Evolutionary conservation across 2,797 vertebrate species (phyloP), one percentile per base, ranked within the genome.

Genomic region (Schizopygopsis pylzovi): DNA sequence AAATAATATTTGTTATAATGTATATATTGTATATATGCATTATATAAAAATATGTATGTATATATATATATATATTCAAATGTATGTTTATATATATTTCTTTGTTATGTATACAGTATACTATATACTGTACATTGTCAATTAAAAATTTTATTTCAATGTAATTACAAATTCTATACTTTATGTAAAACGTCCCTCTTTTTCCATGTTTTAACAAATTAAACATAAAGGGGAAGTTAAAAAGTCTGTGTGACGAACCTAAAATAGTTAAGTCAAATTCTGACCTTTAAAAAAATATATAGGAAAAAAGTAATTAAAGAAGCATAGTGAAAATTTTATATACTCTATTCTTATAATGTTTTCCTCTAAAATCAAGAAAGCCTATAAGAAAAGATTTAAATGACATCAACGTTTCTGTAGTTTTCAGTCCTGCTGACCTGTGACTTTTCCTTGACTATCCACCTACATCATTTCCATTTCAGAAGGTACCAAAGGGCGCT

Each of bases 391-490:
- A 49, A 73, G 7, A 73, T 73, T 52, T 28, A 76, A 54, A 54
- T 33, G 0, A 56, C 41, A 56, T 6, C 2, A 77, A 39, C 56
- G 4, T 39, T 22, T 39, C 6, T 78, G 52, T 45, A 6, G 25
- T 54, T 87, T 71, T 43, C 20, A 25, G 52, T 61, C 18, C 25
- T 72, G 80, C 37, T 80, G 75, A 73, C 56, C 79, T 77, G n/a
- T 83, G 76, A 87, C 88, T 87, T 87, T 85, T 83, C 63, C 59
- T 61, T 52, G 3, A 67, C 61, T 79, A 49, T 75, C 56, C 43
- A 25, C 78, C 78, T 81, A 37, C 77, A 72, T 45, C 37, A 75
- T 82, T 70, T 86, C 76, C 68, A 85, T 65, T 85, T 88, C 33
- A n/a, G 80, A 54, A 76, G 71, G 20, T 77, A 71, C 45, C 18